Base-by-base conservation (phyloP, 2,797 vertebrate species). In the Hybognathus amarus region DNA sequence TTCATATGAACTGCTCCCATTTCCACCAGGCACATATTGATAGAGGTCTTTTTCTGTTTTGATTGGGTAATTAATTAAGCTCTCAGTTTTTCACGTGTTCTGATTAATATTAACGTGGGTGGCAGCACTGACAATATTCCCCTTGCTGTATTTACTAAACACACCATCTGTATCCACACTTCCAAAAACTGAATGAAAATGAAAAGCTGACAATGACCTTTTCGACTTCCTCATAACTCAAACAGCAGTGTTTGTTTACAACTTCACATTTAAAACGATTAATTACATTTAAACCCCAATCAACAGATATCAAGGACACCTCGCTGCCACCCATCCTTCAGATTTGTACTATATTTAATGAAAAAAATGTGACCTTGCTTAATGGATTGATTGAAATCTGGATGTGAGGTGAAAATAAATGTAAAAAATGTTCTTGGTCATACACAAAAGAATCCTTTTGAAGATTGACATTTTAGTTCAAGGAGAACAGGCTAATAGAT, bases 21-120 rank as follows among this genome's bases (percentile, higher is more conserved):
- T 92, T 87, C 86, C 88, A 88, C 79, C 59, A 91, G 92, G 91
- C 89, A 85, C 91, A 91, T 91, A 89, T 90, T 91, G 87, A 92
- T 89, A 84, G 88, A 90, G 90, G 81, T 89, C 87, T 68, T 86
- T 86, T 83, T 69, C 38, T 61, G 24, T 87, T 86, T 76, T 83
- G 83, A 87, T 87, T 70, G 82, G 83, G 86, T 87, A 89, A 91
- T 92, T 87, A 88, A 91, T 92, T 87, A 91, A 88, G 87, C 89
- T 85, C 86, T 88, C 11, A 40, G 91, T 84, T 90, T 87, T 91
- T 88, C 63, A 80, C 73, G 80, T 85, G 85, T 85, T 81, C 66
- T 88, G 63, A 87, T 90, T 87, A 92, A 91, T 93, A 90, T 92
- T 93, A 89, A 92, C 86, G 67, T 67, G 71, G 40, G 24, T 0